Evolutionary conservation across 2,113 vertebrate species (phyloP), one percentile per base, ranked within the genome.

Genomic region (Pogonocichla stellata): DNA sequence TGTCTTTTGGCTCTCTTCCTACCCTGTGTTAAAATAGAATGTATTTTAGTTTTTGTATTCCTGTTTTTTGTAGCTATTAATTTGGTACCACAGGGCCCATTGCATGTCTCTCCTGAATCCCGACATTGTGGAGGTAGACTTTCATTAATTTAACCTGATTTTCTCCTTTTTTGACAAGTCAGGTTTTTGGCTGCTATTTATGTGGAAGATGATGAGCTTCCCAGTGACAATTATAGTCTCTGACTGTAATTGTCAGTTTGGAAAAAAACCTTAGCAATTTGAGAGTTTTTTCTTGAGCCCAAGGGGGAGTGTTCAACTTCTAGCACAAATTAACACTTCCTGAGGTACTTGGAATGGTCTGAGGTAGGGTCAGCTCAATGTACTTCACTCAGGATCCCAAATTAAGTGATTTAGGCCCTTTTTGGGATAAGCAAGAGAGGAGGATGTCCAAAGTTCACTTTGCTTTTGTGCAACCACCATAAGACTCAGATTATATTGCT

Each of bases 71-170:
- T 58, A 58, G 47, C 3, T 70, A 14, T 5, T 47, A 6, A 40
- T 54, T 71, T 62, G 22, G 9, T 66, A 58, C 15, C 4, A 5
- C 11, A 57, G 20, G 36, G 6, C 10, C 28, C 19, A 14, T 50
- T 62, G 43, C 4, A 3, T 31, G 2, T 57, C 24, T 62, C 58
- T 67, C 58, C n/a, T 57, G 61, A 85, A 66, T 73, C 34, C 28
- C 2, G 6, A 0, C 19, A 3, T 19, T 57, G 26, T 70, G 45
- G 7, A 19, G 1, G 60, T 66, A 70, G n/a, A 19, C 42, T 74
- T 75, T 8, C 0, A 8, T 28, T 6, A 36, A 22, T 66, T 66
- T 71, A 50, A 71, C 13, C 28, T 31, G 4, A 29, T 70, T 24
- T 71, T 61, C 18, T 82, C 2, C 28, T 61, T 18, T 83, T 86